Base-by-base conservation (phyloP, 2,888 invertebrate species). In the Lysandra bellargus region DNA sequence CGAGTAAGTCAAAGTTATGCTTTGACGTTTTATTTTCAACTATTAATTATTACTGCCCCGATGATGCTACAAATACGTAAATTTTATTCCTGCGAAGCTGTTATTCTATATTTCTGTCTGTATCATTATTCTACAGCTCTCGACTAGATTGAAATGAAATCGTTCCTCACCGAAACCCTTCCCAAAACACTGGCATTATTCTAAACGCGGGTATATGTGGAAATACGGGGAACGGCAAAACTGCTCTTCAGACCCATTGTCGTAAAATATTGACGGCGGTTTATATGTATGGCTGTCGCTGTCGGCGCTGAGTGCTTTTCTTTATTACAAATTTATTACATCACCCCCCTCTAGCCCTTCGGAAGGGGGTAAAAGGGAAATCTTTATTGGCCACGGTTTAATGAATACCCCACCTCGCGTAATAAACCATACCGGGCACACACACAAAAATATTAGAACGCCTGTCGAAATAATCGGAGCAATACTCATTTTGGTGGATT, bases 321-420 rank as follows among this genome's bases (percentile, higher is more conserved):
- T 91, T 91, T 91, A 91, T 91, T 88, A 87, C 87, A 84, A 87
- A 90, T 91, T 91, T 91, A 92, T 89, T 89, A 86, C 89, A 44
- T n/a, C 83, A 84, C 86, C 85, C 84, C 83, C 83, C 44, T 30
- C 78, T 85, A 83, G 84, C 86, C 83, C 88, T 86, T 49, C 49
- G 9, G 2, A 9, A 49, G 49, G 49, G 49, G 9, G 49, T 49
- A 49, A 89, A 90, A 90, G 87, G 87, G 80, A 86, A 84, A 85
- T 87, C 87, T 89, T 90, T 90, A 92, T 89, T 84, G 87, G 87
- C 83, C 83, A 86, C 84, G 87, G 90, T 90, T 89, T 91, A 91
- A 90, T 89, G 87, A 89, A 87, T 88, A 86, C 85, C 83, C 77
- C 80, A 72, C 82, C 81, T 82, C 82, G 81, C 78, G 81, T 82